phyloP scores from a whole-genome alignment of 2,888 invertebrate genomes.

The Flexamia atlantica region DNA sequence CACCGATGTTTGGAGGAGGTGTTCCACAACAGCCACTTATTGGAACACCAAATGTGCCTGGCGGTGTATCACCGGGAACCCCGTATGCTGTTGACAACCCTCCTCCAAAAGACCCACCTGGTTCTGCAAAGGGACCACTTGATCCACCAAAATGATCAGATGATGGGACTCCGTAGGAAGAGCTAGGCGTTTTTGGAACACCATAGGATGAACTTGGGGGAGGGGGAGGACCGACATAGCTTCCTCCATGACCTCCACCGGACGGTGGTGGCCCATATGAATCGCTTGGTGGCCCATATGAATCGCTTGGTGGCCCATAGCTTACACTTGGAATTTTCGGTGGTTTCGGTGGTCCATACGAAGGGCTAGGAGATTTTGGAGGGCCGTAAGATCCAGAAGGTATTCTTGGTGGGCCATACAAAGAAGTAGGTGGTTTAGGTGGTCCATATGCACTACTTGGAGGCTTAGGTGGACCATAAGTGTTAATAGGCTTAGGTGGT shows the following conservation, averaged over 20 bases:
- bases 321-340: conserved; percentile 50
- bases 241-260: conserved; percentile 27
- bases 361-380: conserved; percentile 58
- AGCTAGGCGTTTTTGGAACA: conserved; percentile 55
- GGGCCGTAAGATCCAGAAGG: conserved; percentile 65
- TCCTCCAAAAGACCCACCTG: conserved; percentile 74
- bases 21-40: conserved; percentile 76
- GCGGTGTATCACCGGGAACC: conserved; percentile 75
- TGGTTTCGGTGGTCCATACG: conserved; percentile 59
- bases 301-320: conserved; percentile 59
- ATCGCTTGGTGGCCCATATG: conserved; percentile 60
- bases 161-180: conserved; percentile 67
- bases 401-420: conserved; percentile 72
- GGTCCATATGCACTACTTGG: conserved; percentile 66
- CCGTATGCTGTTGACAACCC: conserved; percentile 47
- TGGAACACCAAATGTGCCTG: conserved; percentile 80
- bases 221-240: conserved; percentile 60
- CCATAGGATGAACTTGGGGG: conserved; percentile 53
- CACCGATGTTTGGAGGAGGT: conserved; percentile 70
- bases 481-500: conserved; percentile 57
- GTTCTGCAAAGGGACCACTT: conserved; percentile 72
- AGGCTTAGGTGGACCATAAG: conserved; percentile 65
- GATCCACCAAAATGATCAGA: conserved; percentile 62
- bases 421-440: conserved; percentile 62
- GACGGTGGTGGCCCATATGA: conserved; percentile 72